Base-by-base conservation (phyloP, 2,797 vertebrate genomes). In the Labroides dimidiatus region DNA sequence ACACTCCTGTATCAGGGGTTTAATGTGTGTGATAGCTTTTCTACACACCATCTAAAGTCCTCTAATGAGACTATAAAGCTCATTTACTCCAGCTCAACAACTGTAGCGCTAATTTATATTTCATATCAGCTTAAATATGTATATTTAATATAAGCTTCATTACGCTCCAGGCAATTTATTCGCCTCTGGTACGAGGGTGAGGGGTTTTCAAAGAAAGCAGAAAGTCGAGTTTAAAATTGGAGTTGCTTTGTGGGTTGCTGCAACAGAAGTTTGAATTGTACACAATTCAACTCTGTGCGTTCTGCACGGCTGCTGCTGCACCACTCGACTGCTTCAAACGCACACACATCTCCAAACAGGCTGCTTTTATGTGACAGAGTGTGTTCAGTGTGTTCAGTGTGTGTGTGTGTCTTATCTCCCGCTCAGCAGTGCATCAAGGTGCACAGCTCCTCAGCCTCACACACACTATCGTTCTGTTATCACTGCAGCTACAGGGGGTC, bases 401-500 rank as follows among this genome's bases (percentile, higher is more conserved):
- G 53, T 51, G 6, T 55, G 53, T 56, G 66, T 17, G 37, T 75
- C 79, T 86, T 84, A 89, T 91, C 87, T 87, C 56, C 42, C n/a
- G 54, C 82, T 64, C 75, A 78, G 66, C 85, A 57, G 61, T 23
- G 56, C 75, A 87, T 84, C 76, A 53, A 84, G 80, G 82, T 75
- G 49, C 49, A 42, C 68, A 1, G 68, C 82, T 75, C 62, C 66
- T 79, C 70, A 6, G 30, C 78, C 65, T 71, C 75, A 33, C 64
- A 61, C 64, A 61, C 64, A 48, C 78, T 67, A 87, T 88, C 82
- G 67, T 63, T 70, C 59, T 61, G 84, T 91, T 89, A 91, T 92
- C 86, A 21, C 81, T 71, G 75, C 82, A 70, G 79, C 87, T 81
- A 52, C 87, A 85, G 89, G 86, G 82, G 83, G 69, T 68, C 82